Evolutionary conservation across 1,140 invertebrate genomes (phyloP), one percentile per base, ranked within the genome.

Genomic region (Ladona fulva): DNA sequence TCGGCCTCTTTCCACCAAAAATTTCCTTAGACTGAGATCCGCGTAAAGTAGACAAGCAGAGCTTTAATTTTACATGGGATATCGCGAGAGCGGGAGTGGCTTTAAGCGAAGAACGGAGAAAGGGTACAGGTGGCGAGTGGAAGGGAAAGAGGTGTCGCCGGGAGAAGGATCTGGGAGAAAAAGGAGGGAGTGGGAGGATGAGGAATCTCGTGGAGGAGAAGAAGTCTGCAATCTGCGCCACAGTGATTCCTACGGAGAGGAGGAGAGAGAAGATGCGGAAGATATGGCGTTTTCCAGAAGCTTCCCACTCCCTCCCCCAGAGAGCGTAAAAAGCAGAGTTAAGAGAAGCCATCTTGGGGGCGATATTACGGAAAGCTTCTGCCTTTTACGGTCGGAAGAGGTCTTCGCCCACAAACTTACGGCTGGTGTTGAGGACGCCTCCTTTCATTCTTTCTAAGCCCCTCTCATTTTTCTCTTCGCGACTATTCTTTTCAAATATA

Each of bases 41-140:
- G 29, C 29, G 29, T 37, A 37, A 37, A 37, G 52, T 19, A 66
- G 52, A 66, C 52, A 66, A 12, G 52, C 52, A 22, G 52, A 16
- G 16, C 52, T 66, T 66, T 66, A 66, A 66, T 66, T 66, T 19
- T 66, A 66, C 52, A 66, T 66, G 52, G 52, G 52, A 66, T 66
- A 52, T 52, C 44, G 52, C 52, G 52, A 10, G 44, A n/a, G 29
- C 29, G 52, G 52, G 52, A 16, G 52, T 16, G 52, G n/a, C 52
- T 66, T 19, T 66, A 66, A 66, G 52, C 16, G 52, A 52, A 11
- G 44, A 52, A 52, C 10, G 44, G 44, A 19, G 44, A 52, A 52
- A 11, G 44, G 52, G 52, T 16, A 12, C 14, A 22, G 52, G 52
- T 16, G 52, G n/a, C n/a, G 52, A 66, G 16, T 22, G 52, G 3